These are phyloP conservation scores for Oreotrochilus melanogaster DNA, from an alignment of 2,113 vertebrate genomes.

Conservation along the genomic window DNA sequence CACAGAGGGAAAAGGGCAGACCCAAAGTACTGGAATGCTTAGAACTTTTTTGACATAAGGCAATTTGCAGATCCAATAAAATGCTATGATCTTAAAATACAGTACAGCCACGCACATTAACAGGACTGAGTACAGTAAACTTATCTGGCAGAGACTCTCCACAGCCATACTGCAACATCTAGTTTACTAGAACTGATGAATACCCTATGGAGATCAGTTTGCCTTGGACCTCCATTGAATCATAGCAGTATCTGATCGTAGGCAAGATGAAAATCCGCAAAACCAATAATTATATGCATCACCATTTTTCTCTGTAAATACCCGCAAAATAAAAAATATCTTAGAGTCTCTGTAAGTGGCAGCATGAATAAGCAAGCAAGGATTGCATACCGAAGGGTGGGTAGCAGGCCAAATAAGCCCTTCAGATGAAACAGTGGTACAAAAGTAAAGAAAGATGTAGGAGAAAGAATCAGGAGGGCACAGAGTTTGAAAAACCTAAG, in stretches of 20 bases:
- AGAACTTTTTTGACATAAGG: neutral
- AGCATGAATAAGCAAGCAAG: neutral
- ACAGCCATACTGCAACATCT: neutral
- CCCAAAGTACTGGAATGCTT: neutral
- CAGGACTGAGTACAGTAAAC: neutral
- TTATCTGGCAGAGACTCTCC: neutral
- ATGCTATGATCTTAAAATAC: neutral
- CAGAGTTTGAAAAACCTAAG: neutral
- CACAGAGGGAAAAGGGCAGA: neutral
- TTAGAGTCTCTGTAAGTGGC: neutral
- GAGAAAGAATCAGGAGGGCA: neutral
- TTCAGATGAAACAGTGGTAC: neutral
- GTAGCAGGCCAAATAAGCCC: neutral
- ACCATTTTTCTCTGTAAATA: neutral
- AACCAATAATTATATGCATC: neutral
- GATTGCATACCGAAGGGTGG: neutral
- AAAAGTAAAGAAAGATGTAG: neutral
- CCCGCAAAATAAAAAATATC: neutral
- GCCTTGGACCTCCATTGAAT: neutral
- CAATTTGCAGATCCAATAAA: neutral
- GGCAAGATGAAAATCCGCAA: neutral
- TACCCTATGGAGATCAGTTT: neutral
- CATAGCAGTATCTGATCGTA: neutral
- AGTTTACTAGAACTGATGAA: neutral
- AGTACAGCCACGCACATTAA: neutral